Base-by-base conservation (phyloP, 2,888 invertebrate species). In the Azorinus chamasolen region DNA sequence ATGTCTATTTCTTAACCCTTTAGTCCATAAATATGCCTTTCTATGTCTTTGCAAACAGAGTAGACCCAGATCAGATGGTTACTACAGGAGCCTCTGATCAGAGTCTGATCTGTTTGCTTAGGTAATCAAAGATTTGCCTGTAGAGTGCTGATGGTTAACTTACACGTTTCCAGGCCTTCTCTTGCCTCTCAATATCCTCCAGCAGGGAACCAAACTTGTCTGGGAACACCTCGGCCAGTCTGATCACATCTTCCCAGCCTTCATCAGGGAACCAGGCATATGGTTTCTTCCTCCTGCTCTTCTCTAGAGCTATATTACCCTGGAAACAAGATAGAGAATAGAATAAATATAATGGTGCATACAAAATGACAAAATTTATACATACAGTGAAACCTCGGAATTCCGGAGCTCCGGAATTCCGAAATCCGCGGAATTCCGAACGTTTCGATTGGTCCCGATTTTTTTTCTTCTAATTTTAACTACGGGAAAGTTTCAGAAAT, bases 191-290 rank as follows among this genome's bases (percentile, higher is more conserved):
- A 43, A 96, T 95, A 69, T 96, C 94, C 63, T 95, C 95, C 0
- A 96, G 95, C 4, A 98, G 93, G 0, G 93, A 88, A 0, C 91
- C 94, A 91, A 98, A 98, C 0, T 93, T 85, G 0, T 95, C 94
- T 0, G 95, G 94, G 90, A 97, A 97, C 73, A 96, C 96, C 1
- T 89, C 88, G 2, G 95, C 94, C 43, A 98, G 92, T 88, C 96
- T 96, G 65, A 96, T 94, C 55, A 97, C 93, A 90, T 98, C 97
- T 92, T 97, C 96, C 98, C 98, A 98, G 27, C 96, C 95, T 93
- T 96, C 95, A 0, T 95, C 89, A 0, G 96, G 94, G 57, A 97
- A 93, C 97, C 97, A 97, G 1, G 94, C 86, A 0, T 95, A 95
- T 0, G 97, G 97, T 90, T 95, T 95, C 16, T 93, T 92, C 20